Percentiles rank a stretch among this genome's conserved stretches.
Conservation (phyloP, 2,113 vertebrate genomes). For the Percopsis transmontana region DNA sequence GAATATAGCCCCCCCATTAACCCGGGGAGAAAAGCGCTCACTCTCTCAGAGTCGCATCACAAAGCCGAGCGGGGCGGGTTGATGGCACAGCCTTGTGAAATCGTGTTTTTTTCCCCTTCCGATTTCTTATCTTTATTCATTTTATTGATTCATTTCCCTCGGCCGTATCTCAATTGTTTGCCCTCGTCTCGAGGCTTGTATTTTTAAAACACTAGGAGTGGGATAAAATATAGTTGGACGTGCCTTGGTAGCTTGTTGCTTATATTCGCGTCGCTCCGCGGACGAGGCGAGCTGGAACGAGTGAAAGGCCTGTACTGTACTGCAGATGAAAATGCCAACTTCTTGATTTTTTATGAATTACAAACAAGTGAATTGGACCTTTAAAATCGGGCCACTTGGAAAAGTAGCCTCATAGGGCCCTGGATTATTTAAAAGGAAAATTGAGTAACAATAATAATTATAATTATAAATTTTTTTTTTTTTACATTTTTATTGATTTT, state of each 20-base stretch:
- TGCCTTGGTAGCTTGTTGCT: conserved; percentile 66
- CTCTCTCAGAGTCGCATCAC: conserved; percentile 33
- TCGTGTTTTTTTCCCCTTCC: neutral
- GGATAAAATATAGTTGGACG: conserved; percentile 36
- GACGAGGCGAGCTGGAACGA: neutral
- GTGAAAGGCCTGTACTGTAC: conserved; percentile 15
- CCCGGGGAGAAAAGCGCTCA: conserved; percentile 13
- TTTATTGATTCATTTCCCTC: conserved; percentile 1
- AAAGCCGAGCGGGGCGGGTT: conserved; percentile 33
- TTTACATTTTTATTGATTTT: no score
- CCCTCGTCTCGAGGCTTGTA: neutral
- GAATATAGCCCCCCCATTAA: conserved; percentile 11
- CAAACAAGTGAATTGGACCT: neutral
- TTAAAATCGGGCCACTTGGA: neutral
- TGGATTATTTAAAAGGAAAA: no score
- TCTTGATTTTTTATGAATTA: neutral
- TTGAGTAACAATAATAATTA: no score
- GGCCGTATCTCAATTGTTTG: conserved; percentile 4
- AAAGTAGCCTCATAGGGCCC: neutral
- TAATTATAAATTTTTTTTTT: no score
- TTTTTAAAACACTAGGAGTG: neutral
- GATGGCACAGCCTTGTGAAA: conserved; percentile 27
- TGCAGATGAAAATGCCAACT: conserved; percentile 30
- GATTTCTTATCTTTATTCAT: neutral
- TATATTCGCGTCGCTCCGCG: neutral